These are phyloP conservation scores for Mirza zaza DNA, from an alignment of 2,113 vertebrate species.

Conservation along the genomic window DNA sequence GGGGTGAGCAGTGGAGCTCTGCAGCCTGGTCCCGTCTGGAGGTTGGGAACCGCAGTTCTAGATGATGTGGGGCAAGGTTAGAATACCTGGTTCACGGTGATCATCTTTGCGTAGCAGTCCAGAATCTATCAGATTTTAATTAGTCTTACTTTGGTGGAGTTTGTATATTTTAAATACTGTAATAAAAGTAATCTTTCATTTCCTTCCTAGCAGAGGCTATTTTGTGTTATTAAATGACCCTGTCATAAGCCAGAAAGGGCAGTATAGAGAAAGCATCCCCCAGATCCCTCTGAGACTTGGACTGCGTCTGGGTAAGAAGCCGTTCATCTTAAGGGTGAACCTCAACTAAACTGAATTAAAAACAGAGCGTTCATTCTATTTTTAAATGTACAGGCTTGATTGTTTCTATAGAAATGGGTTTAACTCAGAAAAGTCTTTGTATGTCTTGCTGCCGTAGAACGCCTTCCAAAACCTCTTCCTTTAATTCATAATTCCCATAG, in stretches of 20 bases:
- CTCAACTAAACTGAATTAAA: background rate
- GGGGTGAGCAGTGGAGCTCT: no score
- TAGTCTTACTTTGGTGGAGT: background rate
- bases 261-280: slow-evolving; percentile 31
- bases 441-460: slow-evolving; percentile 76
- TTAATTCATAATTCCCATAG: slow-evolving; percentile 71
- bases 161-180: background rate
- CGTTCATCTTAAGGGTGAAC: background rate
- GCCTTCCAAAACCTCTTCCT: slow-evolving; percentile 77
- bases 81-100: background rate
- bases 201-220: background rate
- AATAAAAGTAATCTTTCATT: background rate
- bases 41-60: background rate
- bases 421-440: slow-evolving; percentile 49
- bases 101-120: background rate
- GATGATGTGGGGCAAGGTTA: background rate
- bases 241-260: slow-evolving; percentile 1
- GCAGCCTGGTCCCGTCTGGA: no score
- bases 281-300: background rate
- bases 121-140: background rate
- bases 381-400: background rate
- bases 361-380: background rate
- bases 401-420: slow-evolving; percentile 45
- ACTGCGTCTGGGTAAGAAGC: background rate
- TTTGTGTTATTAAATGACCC: background rate